A percentile compares a stretch with the other conserved stretches of the same genome.
Evolutionary conservation across 2,888 invertebrate species (phyloP).

Genomic region (Dicyrtoma fusca): DNA sequence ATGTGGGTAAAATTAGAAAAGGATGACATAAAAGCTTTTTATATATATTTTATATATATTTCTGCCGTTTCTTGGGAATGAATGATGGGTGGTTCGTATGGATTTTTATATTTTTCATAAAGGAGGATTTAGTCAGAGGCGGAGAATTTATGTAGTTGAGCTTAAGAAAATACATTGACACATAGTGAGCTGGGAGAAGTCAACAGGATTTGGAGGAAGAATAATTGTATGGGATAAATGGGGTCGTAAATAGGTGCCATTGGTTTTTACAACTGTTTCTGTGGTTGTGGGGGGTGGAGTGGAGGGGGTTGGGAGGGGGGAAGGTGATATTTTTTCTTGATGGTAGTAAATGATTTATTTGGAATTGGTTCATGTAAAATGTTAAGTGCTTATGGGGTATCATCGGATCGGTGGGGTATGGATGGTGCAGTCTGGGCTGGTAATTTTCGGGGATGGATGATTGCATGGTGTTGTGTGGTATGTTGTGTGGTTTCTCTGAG

Average conservation of each 20-base stretch:
- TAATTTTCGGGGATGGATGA: background rate
- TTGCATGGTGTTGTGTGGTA: background rate
- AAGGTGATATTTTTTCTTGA: constrained; percentile 5
- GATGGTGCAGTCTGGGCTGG: no score
- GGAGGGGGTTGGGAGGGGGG: no score
- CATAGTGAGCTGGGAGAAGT: background rate
- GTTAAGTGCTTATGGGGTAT: background rate
- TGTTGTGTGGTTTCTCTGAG: background rate
- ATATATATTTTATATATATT: no score
- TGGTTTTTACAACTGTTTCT: constrained; percentile 22
- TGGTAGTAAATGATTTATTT: constrained; percentile 33
- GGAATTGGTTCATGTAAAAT: constrained; percentile 6
- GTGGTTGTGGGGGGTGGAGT: constrained; percentile 6
- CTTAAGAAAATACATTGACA: no score
- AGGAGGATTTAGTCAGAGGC: no score
- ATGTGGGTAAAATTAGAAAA: no score
- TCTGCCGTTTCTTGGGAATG: no score
- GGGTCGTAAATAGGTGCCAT: constrained; percentile 33
- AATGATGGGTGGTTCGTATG: no score
- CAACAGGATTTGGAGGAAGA: constrained; percentile 6
- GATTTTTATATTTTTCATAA: no score
- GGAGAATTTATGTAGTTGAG: no score
- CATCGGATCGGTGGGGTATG: background rate
- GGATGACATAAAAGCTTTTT: no score
- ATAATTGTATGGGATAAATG: constrained; percentile 34